Percentiles rank a stretch among this genome's conserved stretches.
phyloP scores from a whole-genome alignment of 2,113 vertebrate species.

The Petaurus breviceps region DNA sequence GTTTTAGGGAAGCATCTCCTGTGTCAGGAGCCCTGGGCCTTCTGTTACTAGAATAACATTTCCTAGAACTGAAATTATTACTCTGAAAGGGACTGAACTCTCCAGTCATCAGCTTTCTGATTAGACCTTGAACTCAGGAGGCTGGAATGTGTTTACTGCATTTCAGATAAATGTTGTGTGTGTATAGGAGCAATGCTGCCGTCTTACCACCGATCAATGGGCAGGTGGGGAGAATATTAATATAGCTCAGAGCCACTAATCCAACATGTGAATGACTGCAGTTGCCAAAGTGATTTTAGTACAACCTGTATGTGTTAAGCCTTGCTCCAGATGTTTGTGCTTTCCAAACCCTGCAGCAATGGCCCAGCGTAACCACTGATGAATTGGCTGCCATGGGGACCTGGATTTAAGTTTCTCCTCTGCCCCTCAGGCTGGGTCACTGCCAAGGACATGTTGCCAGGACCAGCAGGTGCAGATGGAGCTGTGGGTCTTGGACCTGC shows the following conservation, averaged over 20 bases:
- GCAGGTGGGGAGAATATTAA: constrained; percentile 27
- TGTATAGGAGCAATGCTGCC: background rate
- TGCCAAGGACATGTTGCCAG: background rate
- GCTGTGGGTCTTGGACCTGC: background rate
- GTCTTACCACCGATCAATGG: background rate
- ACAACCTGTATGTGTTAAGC: constrained; percentile 20
- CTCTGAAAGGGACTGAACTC: background rate
- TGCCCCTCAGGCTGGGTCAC: background rate
- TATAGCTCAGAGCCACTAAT: constrained; percentile 13
- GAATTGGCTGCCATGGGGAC: background rate
- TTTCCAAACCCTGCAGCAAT: constrained; percentile 16
- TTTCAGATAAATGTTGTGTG: background rate
- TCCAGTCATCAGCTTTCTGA: constrained; percentile 9
- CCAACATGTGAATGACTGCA: background rate
- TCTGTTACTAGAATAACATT: background rate
- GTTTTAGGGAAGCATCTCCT: background rate
- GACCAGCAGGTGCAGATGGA: background rate
- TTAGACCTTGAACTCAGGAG: background rate
- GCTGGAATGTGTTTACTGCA: background rate
- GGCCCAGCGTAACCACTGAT: background rate
- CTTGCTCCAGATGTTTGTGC: constrained; percentile 52
- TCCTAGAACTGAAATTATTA: background rate
- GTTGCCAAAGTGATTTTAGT: constrained; percentile 53
- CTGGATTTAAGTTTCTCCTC: background rate
- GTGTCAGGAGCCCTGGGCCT: background rate